Evolutionary conservation across 2,888 invertebrate species (phyloP), one percentile per base, ranked within the genome.

Genomic region (Cistogaster globosa): DNA sequence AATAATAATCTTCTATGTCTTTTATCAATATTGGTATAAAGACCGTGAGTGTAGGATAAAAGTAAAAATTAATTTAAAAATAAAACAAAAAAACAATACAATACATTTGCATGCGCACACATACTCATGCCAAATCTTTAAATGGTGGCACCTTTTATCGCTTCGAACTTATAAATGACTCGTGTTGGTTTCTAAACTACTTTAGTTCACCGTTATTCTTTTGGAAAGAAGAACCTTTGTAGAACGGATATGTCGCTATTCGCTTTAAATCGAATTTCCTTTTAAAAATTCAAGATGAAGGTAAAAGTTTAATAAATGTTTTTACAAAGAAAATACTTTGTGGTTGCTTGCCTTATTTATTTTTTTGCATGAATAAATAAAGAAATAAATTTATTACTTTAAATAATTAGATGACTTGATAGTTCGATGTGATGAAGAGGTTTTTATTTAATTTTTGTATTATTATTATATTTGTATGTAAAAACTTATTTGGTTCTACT

Each of bases 181-280:
- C 88, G 83, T 82, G 88, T 85, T 87, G 84, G 83, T 87, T 86
- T 84, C 86, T 83, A 85, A 88, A 87, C 85, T 82, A 87, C 88
- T 90, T 90, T 87, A 91, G 89, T 89, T 87, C 89, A 88, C 91
- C 91, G 91, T 90, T 88, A 89, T 77, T 84, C 86, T 82, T 82
- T 75, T 74, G 83, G 89, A 87, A 84, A 83, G 84, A 74, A 74
- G 83, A 84, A 67, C 84, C 58, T 18, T 55, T 42, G 86, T 85
- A 75, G 84, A 80, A 84, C 87, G 85, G 78, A 83, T 83, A 75
- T 83, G 74, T 81, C 78, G 84, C 45, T 76, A 78, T 71, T 71
- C 32, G 6, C 22, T 45, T 42, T 53, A 63, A 53, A 71, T 75
- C 20, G 20, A 14, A 48, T 76, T 69, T 26, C 55, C 9, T 67